Conservation (phyloP, 2,888 invertebrate genomes). For the Pseudococcus longispinus region DNA sequence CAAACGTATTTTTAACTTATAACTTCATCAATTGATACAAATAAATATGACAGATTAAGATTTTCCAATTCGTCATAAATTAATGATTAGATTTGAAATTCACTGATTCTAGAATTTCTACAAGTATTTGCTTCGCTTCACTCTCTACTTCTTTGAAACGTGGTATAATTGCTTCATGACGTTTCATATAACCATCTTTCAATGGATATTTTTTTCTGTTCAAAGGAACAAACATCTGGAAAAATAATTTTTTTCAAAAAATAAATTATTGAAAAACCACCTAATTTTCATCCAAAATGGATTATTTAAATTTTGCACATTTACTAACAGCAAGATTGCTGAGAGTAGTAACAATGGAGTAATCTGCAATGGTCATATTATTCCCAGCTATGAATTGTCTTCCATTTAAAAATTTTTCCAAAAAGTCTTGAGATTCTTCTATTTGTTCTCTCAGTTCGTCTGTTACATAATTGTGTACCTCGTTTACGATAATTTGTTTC, state of each 20-base stretch:
- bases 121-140: not conserved
- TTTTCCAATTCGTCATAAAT: no score
- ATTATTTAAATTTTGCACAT: not conserved
- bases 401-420: not conserved
- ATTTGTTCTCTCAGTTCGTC: not conserved
- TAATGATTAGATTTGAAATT: not conserved
- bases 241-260: not conserved
- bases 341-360: not conserved
- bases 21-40: no score
- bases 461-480: not conserved
- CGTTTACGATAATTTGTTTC: not conserved
- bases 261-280: not conserved
- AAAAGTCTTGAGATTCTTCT: not conserved
- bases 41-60: no score
- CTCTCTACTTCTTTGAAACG: not conserved
- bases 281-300: no score
- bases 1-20: no score
- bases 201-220: not conserved
- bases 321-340: not conserved
- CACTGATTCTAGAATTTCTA: not conserved
- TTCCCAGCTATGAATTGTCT: not conserved
- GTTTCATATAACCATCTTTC: not conserved
- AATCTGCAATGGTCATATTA: constrained; percentile 23
- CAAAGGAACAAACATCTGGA: not conserved
- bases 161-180: not conserved